Percentiles rank a stretch among this genome's conserved stretches.
Evolutionary conservation across 2,113 vertebrate genomes (phyloP).

Genomic region (Tympanuchus pallidicinctus): DNA sequence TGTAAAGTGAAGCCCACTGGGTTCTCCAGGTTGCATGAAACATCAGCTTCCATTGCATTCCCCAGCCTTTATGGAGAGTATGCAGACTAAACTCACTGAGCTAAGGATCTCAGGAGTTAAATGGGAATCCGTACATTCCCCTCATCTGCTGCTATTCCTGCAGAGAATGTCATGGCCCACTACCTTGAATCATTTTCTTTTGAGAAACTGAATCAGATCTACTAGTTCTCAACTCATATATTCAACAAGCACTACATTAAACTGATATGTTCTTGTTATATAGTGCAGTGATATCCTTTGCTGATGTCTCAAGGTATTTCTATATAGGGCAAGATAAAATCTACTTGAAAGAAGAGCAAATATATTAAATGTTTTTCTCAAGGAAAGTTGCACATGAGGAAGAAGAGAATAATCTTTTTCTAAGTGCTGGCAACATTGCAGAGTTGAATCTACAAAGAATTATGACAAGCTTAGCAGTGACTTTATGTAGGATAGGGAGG

Average conservation of each 20-base stretch:
- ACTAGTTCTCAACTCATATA: slow-evolving; percentile 21
- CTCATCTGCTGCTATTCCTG: slow-evolving; percentile 25
- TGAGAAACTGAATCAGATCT: slow-evolving; percentile 21
- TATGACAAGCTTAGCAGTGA: slow-evolving; percentile 24
- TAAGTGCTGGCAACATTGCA: slow-evolving; percentile 45
- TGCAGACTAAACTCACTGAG: neutral
- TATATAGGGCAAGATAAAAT: slow-evolving; percentile 50
- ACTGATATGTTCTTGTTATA: slow-evolving; percentile 35
- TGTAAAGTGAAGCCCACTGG: neutral
- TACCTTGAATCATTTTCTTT: slow-evolving; percentile 14
- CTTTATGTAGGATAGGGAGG: neutral
- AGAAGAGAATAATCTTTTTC: slow-evolving; percentile 44
- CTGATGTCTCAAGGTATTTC: slow-evolving; percentile 50
- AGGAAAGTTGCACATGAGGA: slow-evolving; percentile 33
- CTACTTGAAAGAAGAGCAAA: slow-evolving; percentile 59
- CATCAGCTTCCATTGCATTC: neutral
- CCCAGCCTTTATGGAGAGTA: neutral
- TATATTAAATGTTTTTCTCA: slow-evolving; percentile 48
- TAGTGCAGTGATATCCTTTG: slow-evolving; percentile 18
- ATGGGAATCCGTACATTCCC: neutral
- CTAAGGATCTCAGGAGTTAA: neutral
- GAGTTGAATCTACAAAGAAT: slow-evolving; percentile 11
- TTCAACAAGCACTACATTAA: slow-evolving; percentile 33
- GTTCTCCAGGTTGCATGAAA: neutral
- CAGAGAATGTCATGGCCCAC: neutral